Evolutionary conservation across 2,888 invertebrate genomes (phyloP), one percentile per base, ranked within the genome.

Genomic region (Platycheirus rosarum): DNA sequence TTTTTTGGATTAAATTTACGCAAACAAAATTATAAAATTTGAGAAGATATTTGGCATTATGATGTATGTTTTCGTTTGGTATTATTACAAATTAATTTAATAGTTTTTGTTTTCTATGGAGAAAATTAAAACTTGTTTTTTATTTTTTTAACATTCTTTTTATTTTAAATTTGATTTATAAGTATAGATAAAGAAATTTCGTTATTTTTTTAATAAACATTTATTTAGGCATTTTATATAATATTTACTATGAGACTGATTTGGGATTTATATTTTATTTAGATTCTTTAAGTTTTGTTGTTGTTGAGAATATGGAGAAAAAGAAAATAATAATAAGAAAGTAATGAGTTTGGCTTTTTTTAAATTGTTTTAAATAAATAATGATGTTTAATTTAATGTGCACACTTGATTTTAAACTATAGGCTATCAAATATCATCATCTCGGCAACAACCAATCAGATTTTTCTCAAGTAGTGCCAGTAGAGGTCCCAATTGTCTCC

Each of bases 41-140:
- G 53, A 51, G 40, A 78, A 73, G 40, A 40, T 48, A 60, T 70
- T 78, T 79, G 78, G 78, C 78, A 79, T 79, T 60, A n/a, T 74
- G 78, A 68, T 62, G 57, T 68, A 53, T 62, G 62, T 44, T 51
- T 51, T 51, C 35, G 9, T 60, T 44, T 16, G 14, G n/a, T 29
- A 16, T 16, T 55, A 60, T 35, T 53, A 53, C 44, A 73, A 66
- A 78, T 20, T 35, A 62, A 62, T 68, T 63, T 57, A 49, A 42
- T 32, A 29, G 44, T 57, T 46, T 16, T 44, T 63, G 49, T 57
- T 44, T 65, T 49, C 55, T 71, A 68, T 55, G 74, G 74, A 79
- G 48, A 74, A 77, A 78, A 62, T 62, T 32, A 53, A 44, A 44
- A 20, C 29, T 60, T 55, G 40, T 37, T 23, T 3, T 44, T 14